Base-by-base conservation (phyloP, 2,113 vertebrate species). In the Psilopogon haemacephalus region DNA sequence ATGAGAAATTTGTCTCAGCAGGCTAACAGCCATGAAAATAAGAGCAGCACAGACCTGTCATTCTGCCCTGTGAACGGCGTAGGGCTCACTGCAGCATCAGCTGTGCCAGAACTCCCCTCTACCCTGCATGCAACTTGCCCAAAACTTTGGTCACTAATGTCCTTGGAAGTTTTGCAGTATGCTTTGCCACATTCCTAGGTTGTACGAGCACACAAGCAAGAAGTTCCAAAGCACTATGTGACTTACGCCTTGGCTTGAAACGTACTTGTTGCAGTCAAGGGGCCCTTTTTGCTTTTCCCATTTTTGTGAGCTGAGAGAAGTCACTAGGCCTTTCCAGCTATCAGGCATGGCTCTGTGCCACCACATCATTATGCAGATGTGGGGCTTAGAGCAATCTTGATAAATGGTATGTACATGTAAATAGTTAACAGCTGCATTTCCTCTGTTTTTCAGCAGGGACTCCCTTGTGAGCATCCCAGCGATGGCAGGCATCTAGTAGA, bases 261-360 rank as follows among this genome's bases (percentile, higher is more conserved):
- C 4, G 1, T 12, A 8, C 11, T 35, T 32, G 4, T 27, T 88
- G 85, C 18, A 24, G 4, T 69, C 32, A 23, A 52, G 50, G 63
- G 28, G 4, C 9, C 11, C 11, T 24, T 3, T 35, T 54, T 35
- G 16, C 27, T 58, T 50, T 35, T 58, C 40, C 58, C 23, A 2
- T 63, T 64, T 26, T 73, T 54, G 15, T 38, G 42, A 71, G 11
- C 17, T 37, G 6, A 55, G 73, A 28, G 15, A 46, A 63, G 24
- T 15, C 84, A 35, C 14, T 4, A 12, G 8, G 30, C 24, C 40
- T 89, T 92, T 85, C 81, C 89, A 92, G 86, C 84, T 75, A 52
- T 8, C 32, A 23, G 48, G 26, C 28, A 16, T 60, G 58, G 73
- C 64, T 81, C 64, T 11, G 48, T 68, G 70, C 56, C 73, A 75